Base-by-base conservation (phyloP, 2,888 invertebrate species). In the Amphipoea lucens region DNA sequence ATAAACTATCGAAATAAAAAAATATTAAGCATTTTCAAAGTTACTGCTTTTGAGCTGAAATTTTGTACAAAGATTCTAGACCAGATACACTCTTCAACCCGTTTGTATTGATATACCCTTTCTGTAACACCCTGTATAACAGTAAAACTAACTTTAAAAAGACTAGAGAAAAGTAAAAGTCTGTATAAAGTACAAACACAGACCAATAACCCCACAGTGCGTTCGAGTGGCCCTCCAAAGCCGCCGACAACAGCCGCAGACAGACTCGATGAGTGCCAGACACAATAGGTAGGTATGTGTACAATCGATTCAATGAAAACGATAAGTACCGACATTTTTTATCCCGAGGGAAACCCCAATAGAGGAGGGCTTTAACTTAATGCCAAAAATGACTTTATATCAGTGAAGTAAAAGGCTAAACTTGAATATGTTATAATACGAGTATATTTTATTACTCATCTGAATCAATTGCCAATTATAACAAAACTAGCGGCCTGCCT, bases 241-340 rank as follows among this genome's bases (percentile, higher is more conserved):
- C 36, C 65, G 63, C 63, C 63, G n/a, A 42, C 48, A 20, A 42
- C 48, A 20, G 29, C 29, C 57, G 69, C 78, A 51, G 63, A 76
- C 69, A 48, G n/a, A 2, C 62, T 60, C 54, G 20, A 1, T 20
- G 2, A 0, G 36, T 17, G 60, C 83, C 83, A 83, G 81, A 83
- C 78, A 81, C 77, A 78, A 60, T 11, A 29, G 29, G 29, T 11
- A 29, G 29, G 29, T 29, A 42, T 45, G 42, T 60, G 42, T n/a
- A 45, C 36, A 67, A 76, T 80, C 36, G 66, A 80, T 82, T 45
- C 14, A 45, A 51, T 81, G 29, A 29, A 62, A 40, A 45, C 12
- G 29, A 1, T 36, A 29, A 48, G n/a, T 66, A 29, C 36, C 54
- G 40, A 48, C 54, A 17, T 17, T 36, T 45, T 78, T 12, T 6